Evolutionary conservation across 2,888 invertebrate genomes (phyloP).

Genomic region (Chromoteleia sp.): DNA sequence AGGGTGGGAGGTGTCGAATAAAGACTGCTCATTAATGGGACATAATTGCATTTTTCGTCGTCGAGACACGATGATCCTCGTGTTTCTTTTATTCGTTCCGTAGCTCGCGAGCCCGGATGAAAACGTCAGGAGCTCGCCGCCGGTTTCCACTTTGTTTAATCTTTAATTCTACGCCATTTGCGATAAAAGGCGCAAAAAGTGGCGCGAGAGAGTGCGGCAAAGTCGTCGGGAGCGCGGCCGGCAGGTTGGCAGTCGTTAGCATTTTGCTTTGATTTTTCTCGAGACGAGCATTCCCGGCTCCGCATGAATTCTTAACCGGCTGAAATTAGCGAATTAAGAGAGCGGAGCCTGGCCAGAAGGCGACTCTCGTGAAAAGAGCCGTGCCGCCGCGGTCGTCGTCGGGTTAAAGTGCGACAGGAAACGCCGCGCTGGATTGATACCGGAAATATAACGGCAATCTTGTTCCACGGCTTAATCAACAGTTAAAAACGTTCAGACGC

Average conservation of each 20-base stretch:
- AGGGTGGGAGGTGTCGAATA: conserved; percentile 34
- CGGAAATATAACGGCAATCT: conserved; percentile 71
- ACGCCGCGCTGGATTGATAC: conserved; percentile 67
- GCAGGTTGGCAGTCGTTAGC: conserved; percentile 74
- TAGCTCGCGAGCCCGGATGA: conserved; percentile 65
- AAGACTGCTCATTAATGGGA: conserved; percentile 42
- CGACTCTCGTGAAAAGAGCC: conserved; percentile 53
- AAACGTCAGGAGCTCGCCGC: conserved; percentile 73
- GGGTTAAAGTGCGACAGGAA: conserved; percentile 70
- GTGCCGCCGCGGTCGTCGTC: conserved; percentile 37
- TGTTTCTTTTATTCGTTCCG: conserved; percentile 63
- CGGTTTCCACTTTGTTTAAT: conserved; percentile 82
- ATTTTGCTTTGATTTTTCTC: conserved; percentile 84
- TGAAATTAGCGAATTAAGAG: conserved; percentile 84
- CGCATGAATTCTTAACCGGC: conserved; percentile 84
- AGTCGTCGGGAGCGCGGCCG: conserved; percentile 60
- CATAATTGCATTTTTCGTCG: conserved; percentile 60
- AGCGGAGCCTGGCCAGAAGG: conserved; percentile 69
- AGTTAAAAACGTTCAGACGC: conserved; percentile 66
- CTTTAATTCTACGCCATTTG: conserved; percentile 83
- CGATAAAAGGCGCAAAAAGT: conserved; percentile 79
- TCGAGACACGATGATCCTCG: conserved; percentile 55
- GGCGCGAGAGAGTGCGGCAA: conserved; percentile 68
- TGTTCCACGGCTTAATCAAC: conserved; percentile 68
- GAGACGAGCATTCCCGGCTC: conserved; percentile 78